Evolutionary conservation across 2,113 vertebrate genomes (phyloP), one percentile per base, ranked within the genome.

Genomic region (Raja brachyura): DNA sequence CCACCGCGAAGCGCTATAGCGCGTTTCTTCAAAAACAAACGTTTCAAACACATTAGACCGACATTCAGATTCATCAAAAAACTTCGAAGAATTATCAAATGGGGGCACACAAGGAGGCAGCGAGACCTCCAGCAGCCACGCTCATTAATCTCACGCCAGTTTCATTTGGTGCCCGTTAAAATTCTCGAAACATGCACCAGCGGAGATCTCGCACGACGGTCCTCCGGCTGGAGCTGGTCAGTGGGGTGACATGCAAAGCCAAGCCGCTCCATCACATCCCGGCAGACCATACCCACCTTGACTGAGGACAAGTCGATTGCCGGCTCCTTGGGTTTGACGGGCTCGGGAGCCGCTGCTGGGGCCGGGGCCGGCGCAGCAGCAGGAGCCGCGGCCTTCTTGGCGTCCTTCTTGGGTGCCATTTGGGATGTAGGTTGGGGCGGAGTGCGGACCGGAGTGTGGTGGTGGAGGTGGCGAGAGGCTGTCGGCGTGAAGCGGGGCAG

Each of bases 351-450:
- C 0, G 96, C 95, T 0, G 96, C 96, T 0, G 96, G 95, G 1
- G 96, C 96, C 0, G 95, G 93, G 7, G 39, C 39, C 1, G 0
- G 96, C 0, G 39, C 39, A 48, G 39, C 39, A 0, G 96, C 94
- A 0, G 94, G 93, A 0, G 95, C 94, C 0, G 96, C 95, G 13
- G 93, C 54, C 93, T 97, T 97, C 97, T 97, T 97, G 94, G 95
- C 96, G 0, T 97, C 97, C 94, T 97, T 97, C 96, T 97, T 97
- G 95, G 97, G 97, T 96, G 97, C 97, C 97, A 97, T 97, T 96
- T 96, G 95, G 93, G 94, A 93, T 93, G 22, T 94, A 96, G 95
- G 93, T 90, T 93, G 93, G 79, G 56, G 93, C 25, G 16, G 59
- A 28, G 5, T 20, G 33, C 33, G 63, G 88, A 25, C 86, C 39